Base-by-base conservation (phyloP, 1,140 invertebrate genomes). In the Drosophila athabasca region DNA sequence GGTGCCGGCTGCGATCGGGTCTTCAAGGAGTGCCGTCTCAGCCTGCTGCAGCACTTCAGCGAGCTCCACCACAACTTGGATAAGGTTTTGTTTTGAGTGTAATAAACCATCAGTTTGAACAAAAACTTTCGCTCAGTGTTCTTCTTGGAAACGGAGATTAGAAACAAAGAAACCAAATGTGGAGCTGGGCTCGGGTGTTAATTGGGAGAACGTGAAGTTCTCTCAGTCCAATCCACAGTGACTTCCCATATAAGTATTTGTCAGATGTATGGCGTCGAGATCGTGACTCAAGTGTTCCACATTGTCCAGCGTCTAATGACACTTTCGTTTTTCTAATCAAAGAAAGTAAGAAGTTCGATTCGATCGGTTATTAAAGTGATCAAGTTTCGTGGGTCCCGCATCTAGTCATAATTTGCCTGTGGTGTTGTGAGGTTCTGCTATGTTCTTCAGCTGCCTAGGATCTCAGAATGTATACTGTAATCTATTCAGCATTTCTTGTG, bases 11-110 rank as follows among this genome's bases (percentile, higher is more conserved):
- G 95, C 71, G 93, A 93, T 62, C 79, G 85, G 1, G 84, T 95
- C 31, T 95, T 94, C 79, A 93, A 94, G 6, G 95, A 95, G 71
- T 96, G 95, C 82, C 89, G 93, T 1, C 66, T 59, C 8, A 87
- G 83, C 64, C 57, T 87, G 44, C 48, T 88, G n/a, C 79, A 87
- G 50, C 83, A 87, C 19, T 87, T 87, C 26, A 85, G 83, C 6
- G 65, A 81, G 45, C 61, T 85, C 0, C 62, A 82, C 26, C 52
- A 87, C 49, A 87, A 88, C 39, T 44, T 87, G 53, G 70, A 81
- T 11, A 74, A 71, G 15, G 57, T 87, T n/a, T 62, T 77, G 22
- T 79, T 51, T 51, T 76, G 24, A 72, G 59, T 2, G 24, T 35
- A 87, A 87, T 85, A 84, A 84, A 83, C 3, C 24, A 13, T 53